Evolutionary conservation across 2,113 vertebrate genomes (phyloP).

Genomic region (Hassar affinis): DNA sequence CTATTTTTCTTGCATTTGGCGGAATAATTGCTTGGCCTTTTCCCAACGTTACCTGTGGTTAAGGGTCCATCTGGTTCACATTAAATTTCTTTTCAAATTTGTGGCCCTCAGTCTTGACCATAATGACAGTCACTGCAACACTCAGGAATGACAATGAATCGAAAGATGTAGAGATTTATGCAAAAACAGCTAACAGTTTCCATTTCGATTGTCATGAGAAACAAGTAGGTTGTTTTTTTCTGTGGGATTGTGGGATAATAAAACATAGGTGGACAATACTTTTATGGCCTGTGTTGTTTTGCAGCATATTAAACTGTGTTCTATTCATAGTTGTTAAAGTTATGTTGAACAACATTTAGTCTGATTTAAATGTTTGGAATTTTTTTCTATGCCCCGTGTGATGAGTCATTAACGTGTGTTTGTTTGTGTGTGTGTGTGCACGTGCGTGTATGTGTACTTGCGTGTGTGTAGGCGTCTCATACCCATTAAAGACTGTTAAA

Average conservation of each 20-base stretch:
- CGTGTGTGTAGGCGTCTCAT: not conserved
- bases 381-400: constrained; percentile 27
- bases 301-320: not conserved
- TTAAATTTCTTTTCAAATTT: constrained; percentile 71
- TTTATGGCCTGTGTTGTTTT: not conserved
- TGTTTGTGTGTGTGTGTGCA: constrained; percentile 11
- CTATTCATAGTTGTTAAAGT: constrained; percentile 12
- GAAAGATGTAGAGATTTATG: constrained; percentile 66
- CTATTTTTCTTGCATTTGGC: constrained; percentile 43
- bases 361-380: not conserved
- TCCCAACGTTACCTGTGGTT: constrained; percentile 76
- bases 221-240: constrained; percentile 33
- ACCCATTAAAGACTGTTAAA: constrained; percentile 58
- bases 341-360: constrained; percentile 18
- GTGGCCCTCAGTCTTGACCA: constrained; percentile 58
- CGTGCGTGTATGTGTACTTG: constrained; percentile 22
- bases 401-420: constrained; percentile 7
- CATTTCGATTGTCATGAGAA: constrained; percentile 64
- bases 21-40: constrained; percentile 57
- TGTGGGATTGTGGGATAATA: constrained; percentile 14
- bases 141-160: constrained; percentile 73
- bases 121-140: constrained; percentile 56
- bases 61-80: constrained; percentile 71
- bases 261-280: constrained; percentile 27
- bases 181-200: constrained; percentile 68